Conservation (phyloP, 1,140 invertebrate species). For the Ptiloglossa arizonensis region DNA sequence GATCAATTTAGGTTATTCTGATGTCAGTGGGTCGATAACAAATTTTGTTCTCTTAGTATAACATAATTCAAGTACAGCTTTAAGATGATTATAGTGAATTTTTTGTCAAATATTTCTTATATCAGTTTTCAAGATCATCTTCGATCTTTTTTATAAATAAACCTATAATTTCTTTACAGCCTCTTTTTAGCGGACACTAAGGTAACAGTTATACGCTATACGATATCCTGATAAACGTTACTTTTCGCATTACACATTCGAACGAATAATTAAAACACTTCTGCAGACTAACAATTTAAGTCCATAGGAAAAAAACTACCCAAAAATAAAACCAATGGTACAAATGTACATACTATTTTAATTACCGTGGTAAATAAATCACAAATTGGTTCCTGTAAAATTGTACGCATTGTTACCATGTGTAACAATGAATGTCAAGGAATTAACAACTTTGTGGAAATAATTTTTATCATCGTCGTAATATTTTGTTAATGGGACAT, state of each 20-base stretch:
- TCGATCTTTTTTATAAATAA: too few species aligned
- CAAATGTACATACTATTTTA: neutral
- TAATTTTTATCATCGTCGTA: constrained; percentile 23
- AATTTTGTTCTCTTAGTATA: too few species aligned
- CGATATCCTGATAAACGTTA: neutral
- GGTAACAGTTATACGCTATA: neutral
- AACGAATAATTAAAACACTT: constrained; percentile 5
- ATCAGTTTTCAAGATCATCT: too few species aligned
- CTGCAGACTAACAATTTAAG: neutral
- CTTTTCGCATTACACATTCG: neutral
- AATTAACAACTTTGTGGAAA: constrained; percentile 1
- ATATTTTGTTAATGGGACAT: neutral
- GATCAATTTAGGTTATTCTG: too few species aligned
- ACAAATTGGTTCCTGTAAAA: constrained; percentile 4
- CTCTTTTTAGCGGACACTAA: too few species aligned
- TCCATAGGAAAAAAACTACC: neutral
- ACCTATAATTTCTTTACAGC: too few species aligned
- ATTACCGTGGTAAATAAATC: constrained; percentile 4
- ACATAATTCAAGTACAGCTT: too few species aligned
- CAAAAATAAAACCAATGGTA: constrained; percentile 5
- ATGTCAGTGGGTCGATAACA: too few species aligned
- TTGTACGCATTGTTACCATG: constrained; percentile 3
- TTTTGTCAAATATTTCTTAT: too few species aligned
- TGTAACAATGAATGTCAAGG: too few species aligned
- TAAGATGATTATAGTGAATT: too few species aligned